Percentiles rank a stretch among this genome's conserved stretches.
phyloP scores from a whole-genome alignment of 2,888 invertebrate genomes.

The Stenolophus ochropezus region DNA sequence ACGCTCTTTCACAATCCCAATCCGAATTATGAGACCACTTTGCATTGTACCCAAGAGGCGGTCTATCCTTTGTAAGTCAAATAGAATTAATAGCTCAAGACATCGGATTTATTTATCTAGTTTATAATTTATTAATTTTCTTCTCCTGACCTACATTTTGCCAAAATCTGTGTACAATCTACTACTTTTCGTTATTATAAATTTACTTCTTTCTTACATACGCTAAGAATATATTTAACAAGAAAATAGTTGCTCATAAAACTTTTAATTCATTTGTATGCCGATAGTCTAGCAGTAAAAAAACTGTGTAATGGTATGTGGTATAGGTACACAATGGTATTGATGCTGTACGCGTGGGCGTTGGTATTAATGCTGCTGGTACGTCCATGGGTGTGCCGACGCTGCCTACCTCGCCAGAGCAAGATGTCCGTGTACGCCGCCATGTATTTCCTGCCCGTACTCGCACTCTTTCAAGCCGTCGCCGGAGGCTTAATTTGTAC shows the following conservation, averaged over 20 bases:
- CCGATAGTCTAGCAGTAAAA: no score
- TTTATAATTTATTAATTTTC: no score
- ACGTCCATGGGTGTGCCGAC: constrained; percentile 83
- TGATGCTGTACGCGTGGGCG: constrained; percentile 91
- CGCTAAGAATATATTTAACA: no score
- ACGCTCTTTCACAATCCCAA: constrained; percentile 95
- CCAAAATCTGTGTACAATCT: no score
- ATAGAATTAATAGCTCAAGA: no score
- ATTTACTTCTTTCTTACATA: no score
- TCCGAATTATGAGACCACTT: constrained; percentile 90
- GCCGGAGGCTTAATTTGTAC: constrained; percentile 94
- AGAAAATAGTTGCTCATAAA: no score
- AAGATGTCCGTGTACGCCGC: constrained; percentile 93
- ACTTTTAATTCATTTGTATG: no score
- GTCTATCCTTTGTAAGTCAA: constrained; percentile 94
- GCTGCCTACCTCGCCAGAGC: constrained; percentile 80
- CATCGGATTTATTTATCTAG: no score
- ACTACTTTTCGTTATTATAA: no score
- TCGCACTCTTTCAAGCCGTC: constrained; percentile 90
- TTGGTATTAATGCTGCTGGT: constrained; percentile 86
- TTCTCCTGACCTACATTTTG: no score
- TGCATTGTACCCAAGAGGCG: constrained; percentile 98
- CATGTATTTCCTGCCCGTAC: constrained; percentile 93
- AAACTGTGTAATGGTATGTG: neutral
- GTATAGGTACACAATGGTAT: constrained; percentile 92